Percentiles rank a stretch among this genome's conserved stretches.
These are phyloP conservation scores for Empidonax traillii DNA, from an alignment of 2,113 vertebrate genomes.

Conservation along the genomic window DNA sequence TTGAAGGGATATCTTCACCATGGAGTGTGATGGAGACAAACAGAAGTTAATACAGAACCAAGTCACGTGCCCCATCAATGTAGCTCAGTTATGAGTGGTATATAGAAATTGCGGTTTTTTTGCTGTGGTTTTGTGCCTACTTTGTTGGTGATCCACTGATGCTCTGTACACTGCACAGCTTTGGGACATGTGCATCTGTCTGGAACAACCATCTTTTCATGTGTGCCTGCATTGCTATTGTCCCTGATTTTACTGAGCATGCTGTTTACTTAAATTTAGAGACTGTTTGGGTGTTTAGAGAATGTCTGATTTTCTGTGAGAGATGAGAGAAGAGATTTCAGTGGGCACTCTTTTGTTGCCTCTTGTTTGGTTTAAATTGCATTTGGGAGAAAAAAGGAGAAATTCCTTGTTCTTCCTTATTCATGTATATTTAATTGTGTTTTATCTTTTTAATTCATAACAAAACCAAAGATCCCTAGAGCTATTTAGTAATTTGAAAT, in stretches of 20 bases:
- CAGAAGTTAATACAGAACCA: neutral
- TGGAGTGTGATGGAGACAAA: neutral
- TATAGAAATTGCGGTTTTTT: neutral
- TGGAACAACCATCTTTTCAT: neutral
- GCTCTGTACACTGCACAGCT: neutral
- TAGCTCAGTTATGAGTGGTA: neutral
- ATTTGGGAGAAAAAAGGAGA: neutral
- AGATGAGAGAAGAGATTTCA: neutral
- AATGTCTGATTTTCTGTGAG: neutral
- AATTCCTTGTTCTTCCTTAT: neutral
- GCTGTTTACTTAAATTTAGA: neutral
- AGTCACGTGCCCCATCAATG: rapidly evolving
- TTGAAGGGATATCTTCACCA: neutral
- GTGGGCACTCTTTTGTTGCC: neutral
- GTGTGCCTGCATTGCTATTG: neutral
- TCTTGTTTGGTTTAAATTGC: neutral
- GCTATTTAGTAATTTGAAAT: neutral
- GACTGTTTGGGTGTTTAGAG: neutral
- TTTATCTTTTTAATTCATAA: neutral
- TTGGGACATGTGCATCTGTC: neutral
- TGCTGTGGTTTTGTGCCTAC: neutral
- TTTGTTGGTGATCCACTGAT: neutral
- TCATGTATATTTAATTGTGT: neutral
- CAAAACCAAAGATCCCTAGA: neutral
- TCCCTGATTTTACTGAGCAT: neutral